Base-by-base conservation (phyloP, 2,797 vertebrate genomes). In the Acridotheres tristis region DNA sequence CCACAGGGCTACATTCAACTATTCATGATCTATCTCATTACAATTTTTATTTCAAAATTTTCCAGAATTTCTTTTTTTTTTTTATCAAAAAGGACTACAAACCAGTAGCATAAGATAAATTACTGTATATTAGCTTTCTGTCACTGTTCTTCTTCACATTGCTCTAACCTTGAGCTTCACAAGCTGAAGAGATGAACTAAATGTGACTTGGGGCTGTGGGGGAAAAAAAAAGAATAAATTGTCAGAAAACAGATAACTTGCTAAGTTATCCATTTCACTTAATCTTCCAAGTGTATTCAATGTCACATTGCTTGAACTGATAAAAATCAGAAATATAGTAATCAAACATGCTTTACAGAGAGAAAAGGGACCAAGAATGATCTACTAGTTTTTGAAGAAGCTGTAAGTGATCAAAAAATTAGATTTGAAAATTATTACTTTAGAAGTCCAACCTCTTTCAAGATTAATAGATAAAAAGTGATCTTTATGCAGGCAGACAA, bases 131-230 rank as follows among this genome's bases (percentile, higher is more conserved):
- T 88, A 67, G 11, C 21, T 80, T 88, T 90, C 71, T 65, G 30
- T 84, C 57, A 65, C 16, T 72, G 32, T 68, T 91, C 55, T 68
- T 92, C 68, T 80, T 94, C 74, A 85, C 85, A 86, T 91, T 91
- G 61, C 16, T 91, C 29, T 88, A 88, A 95, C 85, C 88, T 93
- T 93, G 79, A 85, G 81, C 21, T 84, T 93, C 72, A 81, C 13
- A 92, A 77, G 18, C 43, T 2, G 16, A 67, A 89, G 32, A 67
- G 22, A 93, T 86, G 81, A 85, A 42, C 80, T 61, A 90, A 90
- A 54, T 78, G 19, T 59, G 80, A 48, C 80, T 84, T 66, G 48
- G 10, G 86, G 61, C 68, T 55, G 18, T 43, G 25, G n/a, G 36
- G 0, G 1, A 18, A 54, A 45, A 0, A 40, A 40, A 40, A 40